Evolutionary conservation across 1,140 invertebrate species (phyloP).

Genomic region (Drosophila rufa): DNA sequence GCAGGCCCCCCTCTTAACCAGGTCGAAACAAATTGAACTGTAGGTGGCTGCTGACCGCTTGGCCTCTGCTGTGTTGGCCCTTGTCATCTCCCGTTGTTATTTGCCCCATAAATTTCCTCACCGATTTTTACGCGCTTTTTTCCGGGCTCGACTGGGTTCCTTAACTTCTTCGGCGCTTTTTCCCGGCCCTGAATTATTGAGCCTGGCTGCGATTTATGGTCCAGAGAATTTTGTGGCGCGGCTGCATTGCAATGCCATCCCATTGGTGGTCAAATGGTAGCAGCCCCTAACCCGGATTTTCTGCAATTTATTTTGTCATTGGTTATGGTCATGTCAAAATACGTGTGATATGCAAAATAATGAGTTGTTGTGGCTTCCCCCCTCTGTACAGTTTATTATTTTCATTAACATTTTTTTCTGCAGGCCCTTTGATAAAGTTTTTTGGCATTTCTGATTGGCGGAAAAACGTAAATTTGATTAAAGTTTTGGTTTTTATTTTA

Average conservation of each 20-base stretch:
- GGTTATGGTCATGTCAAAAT: conserved; percentile 82
- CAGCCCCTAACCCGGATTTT: conserved; percentile 65
- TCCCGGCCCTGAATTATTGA: conserved; percentile 68
- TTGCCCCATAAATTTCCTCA: conserved; percentile 79
- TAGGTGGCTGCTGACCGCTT: conserved; percentile 70
- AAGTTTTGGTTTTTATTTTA: conserved; percentile 1
- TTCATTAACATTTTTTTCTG: conserved; percentile 38
- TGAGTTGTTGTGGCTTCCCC: conserved; percentile 73
- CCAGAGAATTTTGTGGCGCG: conserved; percentile 39
- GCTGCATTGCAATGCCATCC: conserved; percentile 1
- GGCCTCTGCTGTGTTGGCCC: conserved; percentile 78
- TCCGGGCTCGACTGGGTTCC: conserved; percentile 33
- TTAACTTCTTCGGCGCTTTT: conserved; percentile 41
- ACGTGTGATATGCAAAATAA: conserved; percentile 82
- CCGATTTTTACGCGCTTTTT: conserved; percentile 76
- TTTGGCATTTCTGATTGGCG: conserved; percentile 19
- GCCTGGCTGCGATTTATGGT: conserved; percentile 72
- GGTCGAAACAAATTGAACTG: conserved; percentile 80
- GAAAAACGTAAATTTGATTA: conserved; percentile 34
- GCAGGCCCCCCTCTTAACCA: conserved; percentile 41
- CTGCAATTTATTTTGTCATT: conserved; percentile 77
- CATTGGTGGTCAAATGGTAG: conserved; percentile 50
- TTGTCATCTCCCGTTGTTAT: conserved; percentile 84
- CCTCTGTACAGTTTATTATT: conserved; percentile 38
- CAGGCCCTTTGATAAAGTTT: conserved; percentile 17